Percentiles rank a stretch among this genome's conserved stretches.
These are phyloP conservation scores for Marcusenius ussheri DNA, from an alignment of 2,113 vertebrate species.

Conservation along the genomic window DNA sequence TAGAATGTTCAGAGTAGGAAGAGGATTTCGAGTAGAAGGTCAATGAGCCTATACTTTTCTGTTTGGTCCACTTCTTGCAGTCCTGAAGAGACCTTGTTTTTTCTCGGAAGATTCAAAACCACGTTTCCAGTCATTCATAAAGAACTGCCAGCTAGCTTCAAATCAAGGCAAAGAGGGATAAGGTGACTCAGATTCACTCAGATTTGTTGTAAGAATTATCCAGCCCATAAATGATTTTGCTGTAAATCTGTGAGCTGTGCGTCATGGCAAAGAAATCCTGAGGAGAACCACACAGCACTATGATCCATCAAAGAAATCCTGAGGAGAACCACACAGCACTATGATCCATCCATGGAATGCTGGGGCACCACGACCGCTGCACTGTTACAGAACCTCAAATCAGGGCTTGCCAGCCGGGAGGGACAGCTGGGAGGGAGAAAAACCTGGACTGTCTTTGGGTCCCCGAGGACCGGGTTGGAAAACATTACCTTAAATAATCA, in stretches of 20 bases:
- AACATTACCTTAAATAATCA: not conserved
- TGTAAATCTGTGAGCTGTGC: not conserved
- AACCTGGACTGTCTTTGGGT: not conserved
- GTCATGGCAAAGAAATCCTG: not conserved
- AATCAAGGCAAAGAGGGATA: not conserved
- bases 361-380: not conserved
- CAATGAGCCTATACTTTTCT: not conserved
- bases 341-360: not conserved
- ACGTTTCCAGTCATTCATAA: not conserved
- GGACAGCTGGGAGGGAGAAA: not conserved
- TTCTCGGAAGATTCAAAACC: not conserved
- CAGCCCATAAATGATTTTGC: not conserved
- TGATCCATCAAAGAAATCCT: not conserved
- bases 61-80: not conserved
- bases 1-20: not conserved
- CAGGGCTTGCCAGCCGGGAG: not conserved
- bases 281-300: not conserved
- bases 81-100: not conserved
- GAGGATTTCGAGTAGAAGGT: not conserved
- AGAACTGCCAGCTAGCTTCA: not conserved
- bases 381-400: not conserved
- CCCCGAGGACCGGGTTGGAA: not conserved
- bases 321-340: not conserved
- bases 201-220: not conserved
- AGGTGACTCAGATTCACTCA: not conserved